Base-by-base conservation (phyloP, 64 coral and sea anemone genomes). In the Astreopora myriophthalma region DNA sequence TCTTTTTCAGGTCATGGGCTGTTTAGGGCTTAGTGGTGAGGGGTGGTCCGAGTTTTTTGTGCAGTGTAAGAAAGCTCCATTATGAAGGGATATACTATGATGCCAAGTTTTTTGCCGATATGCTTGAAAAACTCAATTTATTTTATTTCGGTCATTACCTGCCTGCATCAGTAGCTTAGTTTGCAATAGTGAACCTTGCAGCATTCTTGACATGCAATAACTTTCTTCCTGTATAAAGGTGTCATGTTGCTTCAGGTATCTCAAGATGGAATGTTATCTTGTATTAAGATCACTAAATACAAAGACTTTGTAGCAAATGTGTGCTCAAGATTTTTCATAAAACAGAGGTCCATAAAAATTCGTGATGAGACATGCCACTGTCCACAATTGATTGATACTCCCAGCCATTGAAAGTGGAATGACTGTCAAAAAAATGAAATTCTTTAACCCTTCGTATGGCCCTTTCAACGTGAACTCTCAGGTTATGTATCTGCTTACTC, bases 341-440 rank as follows among this genome's bases (percentile, higher is more conserved):
- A 81, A 82, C 22, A 92, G 35, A 74, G 89, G 79, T 8, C 78
- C 67, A 28, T 92, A 44, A 62, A 92, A 92, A 92, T 92, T 92
- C 7, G 66, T 84, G 2, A 92, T 61, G 16, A 92, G 68, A 28
- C 78, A 92, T 16, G 78, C 67, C n/a, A 92, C 89, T 84, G 89
- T 92, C 89, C 89, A 92, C 34, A 92, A 35, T 73, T 92, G 89
- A 57, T 92, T 92, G 17, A 92, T 85, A 33, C 78, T 84, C 7
- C 89, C 89, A 60, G 78, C 78, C 48, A 92, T 57, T 34, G 39
- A 71, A 33, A 91, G 89, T 4, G 89, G 89, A 23, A 83, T 82
- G 39, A 42, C 39, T 42, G 39, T 42, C 39, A 42, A 42, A 42
- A 42, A 42, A 42, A 42, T 42, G 39, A 42, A 42, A 42, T 42